Base-by-base conservation (phyloP, 2,888 invertebrate species). In the Chrysolina haemoptera region DNA sequence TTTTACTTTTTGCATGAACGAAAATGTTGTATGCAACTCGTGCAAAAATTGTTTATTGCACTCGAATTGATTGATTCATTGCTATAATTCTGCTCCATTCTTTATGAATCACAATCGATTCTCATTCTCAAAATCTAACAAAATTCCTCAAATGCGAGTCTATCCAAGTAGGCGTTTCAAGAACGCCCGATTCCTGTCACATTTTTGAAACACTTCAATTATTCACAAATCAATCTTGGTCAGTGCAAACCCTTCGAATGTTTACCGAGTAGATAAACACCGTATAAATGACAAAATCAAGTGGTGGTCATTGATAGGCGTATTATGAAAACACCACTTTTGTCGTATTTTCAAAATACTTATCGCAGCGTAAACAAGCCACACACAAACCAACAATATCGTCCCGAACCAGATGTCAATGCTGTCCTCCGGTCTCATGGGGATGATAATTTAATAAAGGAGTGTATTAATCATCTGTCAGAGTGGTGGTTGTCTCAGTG, bases 371-470 rank as follows among this genome's bases (percentile, higher is more conserved):
- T 67, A 67, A 67, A 67, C 67, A 67, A 48, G 53, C 53, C 35
- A 40, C 55, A 67, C 67, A 16, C 18, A 67, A 66, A 65, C 20
- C 35, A 16, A 50, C 35, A 66, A 50, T 50, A 40, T 67, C 12
- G 40, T 48, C 67, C 48, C 50, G n/a, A 67, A 50, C 53, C 67
- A 67, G 67, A 67, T 70, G 64, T 70, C 63, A 46, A 5, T 40
- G 68, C 62, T 43, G 62, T 43, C 62, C 35, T 62, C n/a, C 46
- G 8, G 70, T 73, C 78, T 81, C 83, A 77, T 73, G 82, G 85
- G 86, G 85, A 84, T 87, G 87, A 87, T 87, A 86, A 87, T 87
- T 87, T 86, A 86, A 87, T 87, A 87, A 87, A 84, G 84, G 80
- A 82, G 82, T 80, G 80, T 86, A 87, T 87, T 87, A 87, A 87